phyloP scores from a whole-genome alignment of 2,797 vertebrate genomes.

The Microctenopoma lineatum region DNA sequence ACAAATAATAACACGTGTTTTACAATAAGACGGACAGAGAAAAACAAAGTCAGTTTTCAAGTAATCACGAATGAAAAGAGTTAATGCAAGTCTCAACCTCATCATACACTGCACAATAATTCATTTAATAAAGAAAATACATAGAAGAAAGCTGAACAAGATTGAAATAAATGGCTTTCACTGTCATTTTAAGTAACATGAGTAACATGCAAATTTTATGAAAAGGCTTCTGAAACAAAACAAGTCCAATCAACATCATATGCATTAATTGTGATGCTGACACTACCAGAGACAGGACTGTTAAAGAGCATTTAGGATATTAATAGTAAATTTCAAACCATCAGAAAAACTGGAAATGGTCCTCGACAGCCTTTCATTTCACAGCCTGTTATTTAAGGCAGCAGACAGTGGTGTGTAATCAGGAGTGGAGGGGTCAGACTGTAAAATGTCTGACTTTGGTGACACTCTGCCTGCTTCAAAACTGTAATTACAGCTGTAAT shows the following conservation, averaged over 20 bases:
- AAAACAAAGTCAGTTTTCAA: constrained; percentile 39
- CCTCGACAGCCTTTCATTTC: constrained; percentile 91
- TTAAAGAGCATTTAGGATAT: constrained; percentile 90
- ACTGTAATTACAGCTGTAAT: constrained; percentile 88
- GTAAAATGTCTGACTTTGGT: constrained; percentile 83
- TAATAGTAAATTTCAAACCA: constrained; percentile 90
- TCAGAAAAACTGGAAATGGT: constrained; percentile 87
- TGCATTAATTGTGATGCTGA: constrained; percentile 81
- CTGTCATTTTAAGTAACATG: constrained; percentile 26
- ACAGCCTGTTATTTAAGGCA: constrained; percentile 91
- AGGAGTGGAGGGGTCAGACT: constrained; percentile 77
- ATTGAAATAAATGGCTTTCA: constrained; percentile 23
- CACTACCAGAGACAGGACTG: constrained; percentile 84
- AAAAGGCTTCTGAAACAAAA: constrained; percentile 64
- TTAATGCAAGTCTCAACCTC: constrained; percentile 11
- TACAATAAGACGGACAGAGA: constrained; percentile 37
- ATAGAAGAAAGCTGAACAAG: not conserved
- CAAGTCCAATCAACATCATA: constrained; percentile 82
- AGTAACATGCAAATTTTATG: constrained; percentile 34
- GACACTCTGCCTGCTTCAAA: constrained; percentile 86
- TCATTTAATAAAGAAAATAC: constrained; percentile 43
- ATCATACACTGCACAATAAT: constrained; percentile 36
- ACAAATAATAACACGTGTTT: constrained; percentile 41
- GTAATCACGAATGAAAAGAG: constrained; percentile 43
- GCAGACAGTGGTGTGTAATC: constrained; percentile 88